phyloP scores from a whole-genome alignment of 2,113 vertebrate genomes.

The Halichoerus grypus region DNA sequence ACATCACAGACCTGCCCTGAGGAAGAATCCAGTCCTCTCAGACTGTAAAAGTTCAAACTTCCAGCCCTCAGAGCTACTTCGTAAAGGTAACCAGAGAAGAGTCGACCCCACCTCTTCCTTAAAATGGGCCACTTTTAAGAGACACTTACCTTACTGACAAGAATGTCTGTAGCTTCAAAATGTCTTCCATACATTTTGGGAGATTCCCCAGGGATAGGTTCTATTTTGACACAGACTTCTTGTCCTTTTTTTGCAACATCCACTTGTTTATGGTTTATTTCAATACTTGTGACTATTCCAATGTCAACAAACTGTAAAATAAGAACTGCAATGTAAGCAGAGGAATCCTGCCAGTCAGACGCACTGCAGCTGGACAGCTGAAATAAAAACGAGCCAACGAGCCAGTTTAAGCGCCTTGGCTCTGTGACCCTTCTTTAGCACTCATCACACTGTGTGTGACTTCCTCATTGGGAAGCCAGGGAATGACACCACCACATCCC shows the following conservation, averaged over 20 bases:
- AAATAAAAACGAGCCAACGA: not conserved
- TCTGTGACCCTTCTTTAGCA: not conserved
- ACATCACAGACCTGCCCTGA: too few species aligned
- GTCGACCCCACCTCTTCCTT: not conserved
- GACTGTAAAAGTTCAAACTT: not conserved
- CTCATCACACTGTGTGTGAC: not conserved
- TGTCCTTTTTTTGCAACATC: conserved; percentile 98
- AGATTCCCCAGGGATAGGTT: conserved; percentile 97
- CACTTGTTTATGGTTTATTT: conserved; percentile 97
- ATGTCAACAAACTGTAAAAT: conserved; percentile 96
- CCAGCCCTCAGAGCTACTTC: not conserved
- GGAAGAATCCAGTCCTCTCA: not conserved
- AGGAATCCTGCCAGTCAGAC: not conserved
- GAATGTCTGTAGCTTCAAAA: conserved; percentile 96
- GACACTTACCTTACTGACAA: conserved; percentile 95
- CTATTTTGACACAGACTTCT: conserved; percentile 98
- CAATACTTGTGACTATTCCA: conserved; percentile 97
- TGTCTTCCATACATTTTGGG: conserved; percentile 99
- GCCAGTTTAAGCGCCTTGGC: not conserved
- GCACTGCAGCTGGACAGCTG: not conserved
- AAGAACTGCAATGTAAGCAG: not conserved
- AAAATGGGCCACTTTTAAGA: not conserved
- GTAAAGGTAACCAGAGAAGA: not conserved
- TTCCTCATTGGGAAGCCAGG: not conserved
- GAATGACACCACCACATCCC: not conserved